Percentiles rank a stretch among this genome's conserved stretches.
phyloP scores from a whole-genome alignment of 2,888 invertebrate genomes.

The Scaptomyza flava region DNA sequence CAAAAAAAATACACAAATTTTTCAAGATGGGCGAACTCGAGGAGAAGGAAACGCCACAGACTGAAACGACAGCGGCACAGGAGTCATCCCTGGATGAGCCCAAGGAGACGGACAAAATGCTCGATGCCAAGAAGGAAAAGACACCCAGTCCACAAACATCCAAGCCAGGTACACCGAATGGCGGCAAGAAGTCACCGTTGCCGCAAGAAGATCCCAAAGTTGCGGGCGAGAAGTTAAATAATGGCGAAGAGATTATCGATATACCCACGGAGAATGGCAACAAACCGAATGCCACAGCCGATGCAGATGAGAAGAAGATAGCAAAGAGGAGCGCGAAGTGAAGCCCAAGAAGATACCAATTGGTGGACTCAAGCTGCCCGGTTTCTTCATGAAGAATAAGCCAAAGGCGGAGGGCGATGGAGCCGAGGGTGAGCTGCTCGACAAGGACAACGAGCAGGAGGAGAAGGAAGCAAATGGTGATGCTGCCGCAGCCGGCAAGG shows the following conservation, averaged over 20 bases:
- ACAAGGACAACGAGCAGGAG: conserved; percentile 84
- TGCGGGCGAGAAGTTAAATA: conserved; percentile 44
- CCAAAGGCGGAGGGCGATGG: conserved; percentile 88
- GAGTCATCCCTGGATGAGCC: conserved; percentile 81
- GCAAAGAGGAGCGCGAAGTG: conserved; percentile 89
- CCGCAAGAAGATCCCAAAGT: conserved; percentile 31
- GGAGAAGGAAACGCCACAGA: conserved; percentile 83
- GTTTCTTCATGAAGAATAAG: conserved; percentile 91
- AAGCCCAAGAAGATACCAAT: conserved; percentile 93
- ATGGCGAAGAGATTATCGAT: conserved; percentile 82
- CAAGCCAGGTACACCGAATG: conserved; percentile 73
- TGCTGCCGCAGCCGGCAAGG: conserved; percentile 52
- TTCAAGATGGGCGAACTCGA: conserved; percentile 83
- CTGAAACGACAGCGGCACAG: conserved; percentile 75
- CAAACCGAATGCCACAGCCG: conserved; percentile 46
- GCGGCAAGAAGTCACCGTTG: conserved; percentile 63
- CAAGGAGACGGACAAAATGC: conserved; percentile 84
- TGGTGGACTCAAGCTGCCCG: conserved; percentile 94
- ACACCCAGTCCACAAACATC: conserved; percentile 68
- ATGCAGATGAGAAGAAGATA: conserved; percentile 82
- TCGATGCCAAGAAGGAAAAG: conserved; percentile 79
- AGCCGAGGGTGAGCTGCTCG: conserved; percentile 85
- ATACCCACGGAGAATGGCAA: conserved; percentile 76
- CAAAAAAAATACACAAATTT: not conserved
- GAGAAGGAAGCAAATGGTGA: conserved; percentile 72